Evolutionary conservation across 35 echinoderm and acorn worm genomes (phyloP).

Genomic region (Strongylocentrotus purpuratus): DNA sequence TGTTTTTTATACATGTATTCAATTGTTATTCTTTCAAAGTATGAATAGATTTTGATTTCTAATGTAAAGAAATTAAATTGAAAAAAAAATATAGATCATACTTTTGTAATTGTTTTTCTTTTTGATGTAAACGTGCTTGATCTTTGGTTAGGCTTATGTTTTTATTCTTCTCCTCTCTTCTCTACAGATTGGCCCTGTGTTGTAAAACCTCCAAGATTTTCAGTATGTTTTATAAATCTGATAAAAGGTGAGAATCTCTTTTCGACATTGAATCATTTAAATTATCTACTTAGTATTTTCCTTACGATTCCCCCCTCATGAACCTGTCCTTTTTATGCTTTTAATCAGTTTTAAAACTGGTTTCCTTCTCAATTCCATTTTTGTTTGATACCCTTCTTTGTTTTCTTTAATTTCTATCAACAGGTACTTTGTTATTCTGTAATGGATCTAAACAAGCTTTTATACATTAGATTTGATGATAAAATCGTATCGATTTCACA

Average conservation of each 20-base stretch:
- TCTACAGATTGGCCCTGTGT: constrained; percentile 82
- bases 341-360: no score
- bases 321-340: background rate
- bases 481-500: background rate
- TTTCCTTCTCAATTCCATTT: background rate
- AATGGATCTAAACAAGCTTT: background rate
- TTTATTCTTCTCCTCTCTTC: constrained; percentile 11
- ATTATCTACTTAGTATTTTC: no score
- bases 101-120: no score
- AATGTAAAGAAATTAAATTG: no score
- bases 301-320: no score
- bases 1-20: no score
- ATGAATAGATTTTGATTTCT: no score
- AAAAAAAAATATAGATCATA: no score
- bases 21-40: no score
- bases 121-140: no score
- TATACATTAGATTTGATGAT: background rate
- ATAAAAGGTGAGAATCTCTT: constrained; percentile 73
- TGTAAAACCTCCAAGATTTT: constrained; percentile 82
- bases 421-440: background rate
- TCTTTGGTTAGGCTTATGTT: background rate
- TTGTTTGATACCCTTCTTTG: background rate
- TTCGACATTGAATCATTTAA: no score
- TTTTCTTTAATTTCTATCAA: background rate
- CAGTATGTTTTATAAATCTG: constrained; percentile 69